phyloP scores from a whole-genome alignment of 2,797 vertebrate genomes.

The Lepilemur septentrionalis region DNA sequence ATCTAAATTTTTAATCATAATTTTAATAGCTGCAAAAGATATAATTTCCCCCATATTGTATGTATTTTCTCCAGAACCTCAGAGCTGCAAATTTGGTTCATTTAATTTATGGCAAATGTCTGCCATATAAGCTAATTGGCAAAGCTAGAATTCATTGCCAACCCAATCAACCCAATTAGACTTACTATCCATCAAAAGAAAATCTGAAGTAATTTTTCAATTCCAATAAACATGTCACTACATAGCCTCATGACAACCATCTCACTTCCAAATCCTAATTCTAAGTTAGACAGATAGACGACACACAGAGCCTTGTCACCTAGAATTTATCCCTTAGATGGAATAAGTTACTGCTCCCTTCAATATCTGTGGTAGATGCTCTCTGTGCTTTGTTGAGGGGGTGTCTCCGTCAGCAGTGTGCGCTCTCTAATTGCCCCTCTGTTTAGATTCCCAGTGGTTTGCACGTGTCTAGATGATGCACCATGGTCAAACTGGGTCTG shows the following conservation, averaged over 20 bases:
- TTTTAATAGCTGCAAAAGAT: background rate
- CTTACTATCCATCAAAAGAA: background rate
- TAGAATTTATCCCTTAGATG: background rate
- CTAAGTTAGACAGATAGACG: background rate
- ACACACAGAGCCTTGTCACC: background rate
- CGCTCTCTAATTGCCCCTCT: background rate
- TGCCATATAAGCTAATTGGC: background rate
- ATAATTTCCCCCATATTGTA: background rate
- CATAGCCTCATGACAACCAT: background rate
- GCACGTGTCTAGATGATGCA: background rate
- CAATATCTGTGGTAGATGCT: background rate
- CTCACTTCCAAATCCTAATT: background rate
- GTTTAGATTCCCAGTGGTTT: background rate
- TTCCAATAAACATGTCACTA: background rate
- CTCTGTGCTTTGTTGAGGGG: background rate
- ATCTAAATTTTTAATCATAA: background rate
- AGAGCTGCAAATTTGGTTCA: background rate
- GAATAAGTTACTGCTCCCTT: background rate
- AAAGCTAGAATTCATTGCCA: background rate
- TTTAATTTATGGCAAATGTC: background rate
- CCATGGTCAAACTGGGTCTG: background rate
- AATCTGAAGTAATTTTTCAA: background rate
- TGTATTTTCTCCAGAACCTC: background rate
- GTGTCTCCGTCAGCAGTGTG: background rate
- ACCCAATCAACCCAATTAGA: background rate